phyloP scores from a whole-genome alignment of 1,140 invertebrate genomes.

The Heliconius himera region DNA sequence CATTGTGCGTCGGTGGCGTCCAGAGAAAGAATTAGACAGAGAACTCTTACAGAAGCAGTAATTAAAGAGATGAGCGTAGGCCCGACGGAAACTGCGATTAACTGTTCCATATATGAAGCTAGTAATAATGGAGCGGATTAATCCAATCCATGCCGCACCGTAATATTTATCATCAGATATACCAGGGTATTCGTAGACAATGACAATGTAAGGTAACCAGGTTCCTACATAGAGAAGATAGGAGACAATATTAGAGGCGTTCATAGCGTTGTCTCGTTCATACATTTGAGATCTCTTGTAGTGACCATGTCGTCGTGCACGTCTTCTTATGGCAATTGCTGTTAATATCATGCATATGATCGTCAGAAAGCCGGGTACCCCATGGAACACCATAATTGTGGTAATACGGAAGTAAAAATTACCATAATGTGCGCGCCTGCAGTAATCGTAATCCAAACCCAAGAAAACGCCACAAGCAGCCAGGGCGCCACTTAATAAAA shows the following conservation, averaged over 20 bases:
- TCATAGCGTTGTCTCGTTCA: constrained; percentile 84
- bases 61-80: constrained; percentile 89
- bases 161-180: constrained; percentile 83
- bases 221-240: constrained; percentile 85
- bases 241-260: constrained; percentile 85
- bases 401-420: constrained; percentile 80
- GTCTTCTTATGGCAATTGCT: constrained; percentile 61
- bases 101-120: constrained; percentile 86
- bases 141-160: constrained; percentile 84
- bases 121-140: constrained; percentile 86
- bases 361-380: constrained; percentile 81
- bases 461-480: constrained; percentile 50
- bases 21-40: constrained; percentile 83
- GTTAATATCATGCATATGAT: constrained; percentile 79
- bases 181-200: constrained; percentile 80
- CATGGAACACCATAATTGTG: constrained; percentile 82
- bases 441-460: constrained; percentile 83
- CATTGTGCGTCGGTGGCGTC: constrained; percentile 81
- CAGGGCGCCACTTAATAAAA: constrained; percentile 25
- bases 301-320: constrained; percentile 74
- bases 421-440: constrained; percentile 75
- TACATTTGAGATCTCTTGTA: constrained; percentile 86
- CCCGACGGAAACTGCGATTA: constrained; percentile 87
- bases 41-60: constrained; percentile 93
- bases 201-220: constrained; percentile 87